Percentiles rank a stretch among this genome's conserved stretches.
Evolutionary conservation across 2,888 invertebrate species (phyloP).

Genomic region (Cyrtodaria siliqua): DNA sequence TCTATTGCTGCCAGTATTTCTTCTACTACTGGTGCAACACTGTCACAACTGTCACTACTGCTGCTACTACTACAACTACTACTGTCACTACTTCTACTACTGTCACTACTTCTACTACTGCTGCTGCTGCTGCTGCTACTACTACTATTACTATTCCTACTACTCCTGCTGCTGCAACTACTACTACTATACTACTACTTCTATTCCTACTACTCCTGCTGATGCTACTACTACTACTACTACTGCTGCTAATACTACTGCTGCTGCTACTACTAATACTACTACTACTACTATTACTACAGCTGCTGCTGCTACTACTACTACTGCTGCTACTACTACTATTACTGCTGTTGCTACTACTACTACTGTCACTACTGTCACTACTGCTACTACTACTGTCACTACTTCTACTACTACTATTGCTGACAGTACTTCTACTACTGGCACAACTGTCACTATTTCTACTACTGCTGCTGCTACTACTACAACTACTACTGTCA

Average conservation of each 20-base stretch:
- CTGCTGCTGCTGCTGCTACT: background rate
- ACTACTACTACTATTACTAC: too few species aligned
- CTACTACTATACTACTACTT: too few species aligned
- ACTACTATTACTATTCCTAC: too few species aligned
- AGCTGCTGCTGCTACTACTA: background rate
- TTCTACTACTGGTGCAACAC: background rate
- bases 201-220: too few species aligned
- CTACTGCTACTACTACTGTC: background rate
- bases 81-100: conserved; percentile 1
- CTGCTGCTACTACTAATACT: too few species aligned
- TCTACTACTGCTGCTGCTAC: background rate
- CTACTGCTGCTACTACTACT: background rate
- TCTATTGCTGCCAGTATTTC: background rate
- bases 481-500: background rate
- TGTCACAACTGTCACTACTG: too few species aligned
- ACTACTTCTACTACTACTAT: background rate
- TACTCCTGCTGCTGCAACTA: too few species aligned
- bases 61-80: conserved; percentile 1
- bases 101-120: background rate
- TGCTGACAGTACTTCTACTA: too few species aligned
- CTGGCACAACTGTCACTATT: too few species aligned
- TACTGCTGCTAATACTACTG: too few species aligned
- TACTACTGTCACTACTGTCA: background rate
- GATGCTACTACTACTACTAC: too few species aligned
- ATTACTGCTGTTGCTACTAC: background rate